phyloP scores from a whole-genome alignment of 2,797 vertebrate genomes.

The Eurystomus glaucurus region DNA sequence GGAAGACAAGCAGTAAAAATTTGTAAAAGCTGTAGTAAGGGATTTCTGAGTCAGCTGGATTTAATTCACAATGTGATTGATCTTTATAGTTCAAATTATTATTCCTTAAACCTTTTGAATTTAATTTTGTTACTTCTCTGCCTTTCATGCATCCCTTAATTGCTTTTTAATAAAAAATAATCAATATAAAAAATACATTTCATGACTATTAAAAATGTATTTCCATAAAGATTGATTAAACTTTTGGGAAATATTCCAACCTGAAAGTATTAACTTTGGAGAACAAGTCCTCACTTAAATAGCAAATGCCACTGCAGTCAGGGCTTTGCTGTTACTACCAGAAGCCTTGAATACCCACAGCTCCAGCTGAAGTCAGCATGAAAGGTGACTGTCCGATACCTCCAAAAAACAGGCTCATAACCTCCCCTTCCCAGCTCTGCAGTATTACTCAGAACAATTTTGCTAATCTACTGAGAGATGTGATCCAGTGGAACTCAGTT shows the following conservation, averaged over 20 bases:
- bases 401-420: background rate
- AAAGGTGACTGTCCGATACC: background rate
- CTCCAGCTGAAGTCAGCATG: background rate
- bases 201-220: background rate
- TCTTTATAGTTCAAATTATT: conserved; percentile 22
- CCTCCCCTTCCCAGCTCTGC: background rate
- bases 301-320: background rate
- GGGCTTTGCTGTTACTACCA: background rate
- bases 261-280: background rate
- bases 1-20: background rate
- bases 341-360: background rate
- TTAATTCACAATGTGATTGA: background rate
- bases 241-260: conserved; percentile 11
- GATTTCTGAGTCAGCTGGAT: background rate
- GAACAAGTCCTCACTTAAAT: background rate
- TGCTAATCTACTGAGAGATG: background rate
- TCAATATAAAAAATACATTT: background rate
- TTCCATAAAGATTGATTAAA: conserved; percentile 17
- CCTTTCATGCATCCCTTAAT: conserved; percentile 9
- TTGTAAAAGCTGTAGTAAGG: background rate
- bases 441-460: background rate
- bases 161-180: background rate
- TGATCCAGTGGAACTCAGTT: rapidly evolving
- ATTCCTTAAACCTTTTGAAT: conserved; percentile 7
- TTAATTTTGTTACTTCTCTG: conserved; percentile 25